A percentile compares a stretch with the other conserved stretches of the same genome.
These are phyloP conservation scores for Dynastes tityus DNA, from an alignment of 2,888 invertebrate species.

Conservation along the genomic window DNA sequence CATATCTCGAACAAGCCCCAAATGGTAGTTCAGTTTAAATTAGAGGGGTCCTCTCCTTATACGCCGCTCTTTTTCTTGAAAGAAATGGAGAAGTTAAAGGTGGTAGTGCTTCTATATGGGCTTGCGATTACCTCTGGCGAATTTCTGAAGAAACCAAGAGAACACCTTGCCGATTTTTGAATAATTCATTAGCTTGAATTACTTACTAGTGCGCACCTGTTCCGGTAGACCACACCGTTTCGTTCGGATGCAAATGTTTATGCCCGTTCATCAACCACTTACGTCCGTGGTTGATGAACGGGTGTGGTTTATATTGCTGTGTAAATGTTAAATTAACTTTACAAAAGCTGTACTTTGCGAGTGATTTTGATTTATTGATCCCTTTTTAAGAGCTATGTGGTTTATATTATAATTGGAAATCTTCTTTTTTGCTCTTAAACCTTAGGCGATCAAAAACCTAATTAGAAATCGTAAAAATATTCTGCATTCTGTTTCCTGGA, in stretches of 20 bases:
- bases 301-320: neutral
- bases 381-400: no score
- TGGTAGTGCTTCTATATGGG: conserved; percentile 6
- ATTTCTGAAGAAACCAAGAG: conserved; percentile 8
- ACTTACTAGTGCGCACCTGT: conserved; percentile 27
- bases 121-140: conserved; percentile 36
- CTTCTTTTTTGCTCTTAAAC: no score
- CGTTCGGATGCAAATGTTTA: neutral
- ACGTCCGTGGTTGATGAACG: neutral
- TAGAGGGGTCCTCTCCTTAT: conserved; percentile 7
- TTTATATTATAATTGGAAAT: no score
- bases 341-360: no score
- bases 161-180: conserved; percentile 38
- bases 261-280: neutral
- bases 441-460: no score
- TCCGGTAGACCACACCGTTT: conserved; percentile 16
- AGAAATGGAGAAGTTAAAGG: conserved; percentile 4
- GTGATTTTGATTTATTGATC: no score
- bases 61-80: neutral
- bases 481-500: no score
- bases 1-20: neutral
- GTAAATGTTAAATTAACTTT: neutral
- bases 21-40: conserved; percentile 35
- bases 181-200: conserved; percentile 28
- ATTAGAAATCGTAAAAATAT: no score